Percentiles rank a stretch among this genome's conserved stretches.
Evolutionary conservation across 1,140 invertebrate genomes (phyloP).

Genomic region (Cydia strobilella): DNA sequence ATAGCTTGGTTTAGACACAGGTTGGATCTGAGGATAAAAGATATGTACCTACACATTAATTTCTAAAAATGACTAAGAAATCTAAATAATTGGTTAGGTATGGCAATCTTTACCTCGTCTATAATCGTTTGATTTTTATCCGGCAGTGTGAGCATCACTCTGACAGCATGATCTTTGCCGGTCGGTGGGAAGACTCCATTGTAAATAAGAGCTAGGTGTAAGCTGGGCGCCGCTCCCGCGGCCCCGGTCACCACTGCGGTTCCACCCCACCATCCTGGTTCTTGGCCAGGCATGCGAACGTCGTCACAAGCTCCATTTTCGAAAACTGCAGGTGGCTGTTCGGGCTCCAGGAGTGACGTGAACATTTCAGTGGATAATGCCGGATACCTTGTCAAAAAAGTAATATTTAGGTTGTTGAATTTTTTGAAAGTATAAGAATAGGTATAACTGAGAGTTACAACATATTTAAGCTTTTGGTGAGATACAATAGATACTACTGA

Average conservation of each 20-base stretch:
- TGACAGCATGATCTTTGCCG: constrained; percentile 83
- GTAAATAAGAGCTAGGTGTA: constrained; percentile 90
- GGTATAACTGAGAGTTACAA: no score
- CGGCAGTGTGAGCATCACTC: constrained; percentile 85
- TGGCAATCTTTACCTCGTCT: constrained; percentile 82
- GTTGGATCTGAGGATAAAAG: constrained; percentile 57
- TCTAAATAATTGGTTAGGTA: not conserved
- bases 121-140: constrained; percentile 87
- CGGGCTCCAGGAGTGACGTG: constrained; percentile 88
- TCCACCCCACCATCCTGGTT: constrained; percentile 90
- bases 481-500: not conserved
- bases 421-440: not conserved
- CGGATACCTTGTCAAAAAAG: constrained; percentile 70
- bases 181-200: constrained; percentile 88
- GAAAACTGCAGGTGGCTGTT: constrained; percentile 66
- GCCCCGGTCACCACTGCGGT: constrained; percentile 92
- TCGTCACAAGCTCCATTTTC: constrained; percentile 76
- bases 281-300: constrained; percentile 74
- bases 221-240: constrained; percentile 86
- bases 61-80: not conserved
- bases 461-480: not conserved
- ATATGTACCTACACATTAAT: constrained; percentile 1
- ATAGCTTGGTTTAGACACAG: constrained; percentile 85
- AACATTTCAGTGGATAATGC: constrained; percentile 90
- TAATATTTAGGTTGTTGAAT: not conserved